Conservation (phyloP, 1,140 invertebrate species). For the Littorina saxatilis region DNA sequence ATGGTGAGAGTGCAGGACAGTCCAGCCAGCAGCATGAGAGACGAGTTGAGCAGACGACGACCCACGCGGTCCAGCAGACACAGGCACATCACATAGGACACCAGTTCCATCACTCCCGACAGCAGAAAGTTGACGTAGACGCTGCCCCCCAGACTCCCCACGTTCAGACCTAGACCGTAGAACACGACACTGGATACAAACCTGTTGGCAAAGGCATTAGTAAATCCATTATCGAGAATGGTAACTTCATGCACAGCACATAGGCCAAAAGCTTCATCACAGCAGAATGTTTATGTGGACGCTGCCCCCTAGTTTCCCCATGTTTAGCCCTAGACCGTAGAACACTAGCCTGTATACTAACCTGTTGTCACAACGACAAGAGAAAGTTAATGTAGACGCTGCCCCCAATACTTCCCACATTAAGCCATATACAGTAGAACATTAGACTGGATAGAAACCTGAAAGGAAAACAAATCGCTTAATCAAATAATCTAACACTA, state of each 20-base stretch:
- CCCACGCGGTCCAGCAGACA: constrained; percentile 56
- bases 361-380: constrained; percentile 81
- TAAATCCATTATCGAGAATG: too few relatives aligned
- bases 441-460: constrained; percentile 79
- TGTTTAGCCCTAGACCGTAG: constrained; percentile 80
- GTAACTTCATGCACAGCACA: constrained; percentile 80
- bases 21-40: constrained; percentile 58
- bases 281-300: constrained; percentile 65
- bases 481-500: too few relatives aligned
- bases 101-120: constrained; percentile 84
- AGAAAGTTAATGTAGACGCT: constrained; percentile 64
- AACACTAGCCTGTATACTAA: constrained; percentile 80
- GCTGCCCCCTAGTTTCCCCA: constrained; percentile 50
- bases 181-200: constrained; percentile 80
- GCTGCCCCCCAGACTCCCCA: constrained; percentile 51
- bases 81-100: constrained; percentile 83
- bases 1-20: constrained; percentile 59
- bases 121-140: constrained; percentile 65
- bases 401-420: constrained; percentile 51
- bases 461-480: too few relatives aligned
- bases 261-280: constrained; percentile 87
- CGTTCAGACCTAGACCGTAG: constrained; percentile 80
- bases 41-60: constrained; percentile 52
- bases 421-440: constrained; percentile 80
- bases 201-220: too few relatives aligned